Evolutionary conservation across 1,140 invertebrate genomes (phyloP).

Genomic region (Hestina assimilis): DNA sequence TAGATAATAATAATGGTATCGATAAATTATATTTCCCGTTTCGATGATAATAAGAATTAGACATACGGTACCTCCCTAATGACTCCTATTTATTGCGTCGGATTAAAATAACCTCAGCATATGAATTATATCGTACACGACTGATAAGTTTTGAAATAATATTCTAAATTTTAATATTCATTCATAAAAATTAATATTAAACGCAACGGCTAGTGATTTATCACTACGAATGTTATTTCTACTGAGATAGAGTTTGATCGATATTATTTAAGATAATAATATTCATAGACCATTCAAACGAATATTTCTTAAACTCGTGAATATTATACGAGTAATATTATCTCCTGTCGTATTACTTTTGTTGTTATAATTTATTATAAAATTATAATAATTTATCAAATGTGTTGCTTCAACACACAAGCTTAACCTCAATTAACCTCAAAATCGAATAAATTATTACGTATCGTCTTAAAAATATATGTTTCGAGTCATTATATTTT

Average conservation of each 20-base stretch:
- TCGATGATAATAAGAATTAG: no score
- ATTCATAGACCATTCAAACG: slow-evolving; percentile 13
- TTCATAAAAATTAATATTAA: slow-evolving; percentile 30
- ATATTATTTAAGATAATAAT: slow-evolving; percentile 18
- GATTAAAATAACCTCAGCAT: slow-evolving; percentile 10
- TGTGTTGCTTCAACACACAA: no score
- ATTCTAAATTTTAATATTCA: slow-evolving; percentile 23
- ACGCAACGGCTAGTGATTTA: slow-evolving; percentile 18
- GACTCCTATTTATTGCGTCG: slow-evolving; percentile 17
- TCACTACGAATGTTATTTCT: slow-evolving; percentile 18
- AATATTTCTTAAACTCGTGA: not conserved
- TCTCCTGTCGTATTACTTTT: not conserved
- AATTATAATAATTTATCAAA: not conserved
- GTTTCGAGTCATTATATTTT: not conserved
- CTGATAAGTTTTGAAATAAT: slow-evolving; percentile 20
- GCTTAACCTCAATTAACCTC: not conserved
- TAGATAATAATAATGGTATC: no score
- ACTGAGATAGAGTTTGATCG: slow-evolving; percentile 9
- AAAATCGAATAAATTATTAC: no score
- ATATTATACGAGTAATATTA: no score
- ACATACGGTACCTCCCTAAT: slow-evolving; percentile 14
- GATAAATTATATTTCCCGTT: no score
- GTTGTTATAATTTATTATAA: not conserved
- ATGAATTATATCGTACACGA: slow-evolving; percentile 19
- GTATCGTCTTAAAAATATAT: not conserved